phyloP scores from a whole-genome alignment of 2,113 vertebrate genomes.

The Tretioscincus oriximinensis region DNA sequence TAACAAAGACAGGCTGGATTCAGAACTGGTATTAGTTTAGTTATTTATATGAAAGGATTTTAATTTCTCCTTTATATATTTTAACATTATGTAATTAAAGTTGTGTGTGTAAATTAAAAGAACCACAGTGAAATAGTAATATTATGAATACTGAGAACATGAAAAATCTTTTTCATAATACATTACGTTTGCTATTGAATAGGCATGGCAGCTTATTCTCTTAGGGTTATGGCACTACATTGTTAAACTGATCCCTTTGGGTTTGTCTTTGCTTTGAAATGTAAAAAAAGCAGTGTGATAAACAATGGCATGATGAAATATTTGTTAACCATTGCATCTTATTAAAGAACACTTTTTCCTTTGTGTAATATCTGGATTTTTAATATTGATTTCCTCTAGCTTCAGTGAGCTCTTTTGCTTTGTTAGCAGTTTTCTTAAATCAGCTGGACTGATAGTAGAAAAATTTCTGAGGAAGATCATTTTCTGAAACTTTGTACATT shows the following conservation, averaged over 20 bases:
- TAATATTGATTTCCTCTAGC: neutral
- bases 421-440: slow-evolving; percentile 26
- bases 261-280: slow-evolving; percentile 60
- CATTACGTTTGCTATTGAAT: slow-evolving; percentile 31
- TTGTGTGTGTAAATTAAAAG: neutral
- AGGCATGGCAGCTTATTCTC: slow-evolving; percentile 49
- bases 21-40: neutral
- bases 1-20: slow-evolving; percentile 23
- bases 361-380: neutral
- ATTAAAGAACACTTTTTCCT: slow-evolving; percentile 29
- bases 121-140: neutral
- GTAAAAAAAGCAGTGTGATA: slow-evolving; percentile 51
- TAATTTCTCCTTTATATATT: too few relatives aligned
- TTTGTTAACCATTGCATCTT: slow-evolving; percentile 47
- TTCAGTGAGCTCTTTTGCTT: neutral
- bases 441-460: slow-evolving; percentile 34
- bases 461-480: neutral
- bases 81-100: neutral
- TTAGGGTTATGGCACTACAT: slow-evolving; percentile 46
- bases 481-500: slow-evolving; percentile 5
- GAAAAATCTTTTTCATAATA: slow-evolving; percentile 51
- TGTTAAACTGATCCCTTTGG: slow-evolving; percentile 56
- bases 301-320: slow-evolving; percentile 65
- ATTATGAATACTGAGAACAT: slow-evolving; percentile 45
- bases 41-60: too few relatives aligned